Evolutionary conservation across 2,797 vertebrate genomes (phyloP), one percentile per base, ranked within the genome.

Genomic region (Tinamus major): DNA sequence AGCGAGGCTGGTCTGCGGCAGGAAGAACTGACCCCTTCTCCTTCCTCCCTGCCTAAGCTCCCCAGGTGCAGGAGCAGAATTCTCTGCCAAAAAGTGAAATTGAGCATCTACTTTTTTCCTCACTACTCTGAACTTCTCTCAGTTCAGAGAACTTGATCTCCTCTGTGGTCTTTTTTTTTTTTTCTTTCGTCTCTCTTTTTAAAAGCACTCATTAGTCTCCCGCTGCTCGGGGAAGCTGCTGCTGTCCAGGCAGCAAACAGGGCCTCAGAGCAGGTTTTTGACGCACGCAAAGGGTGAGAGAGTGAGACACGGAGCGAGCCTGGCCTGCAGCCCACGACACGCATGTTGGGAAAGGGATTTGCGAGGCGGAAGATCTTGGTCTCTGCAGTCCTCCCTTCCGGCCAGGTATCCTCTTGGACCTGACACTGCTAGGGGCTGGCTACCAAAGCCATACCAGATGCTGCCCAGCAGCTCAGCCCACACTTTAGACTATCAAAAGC

Each of bases 381-480:
- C 79, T 33, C 51, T 16, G 65, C 37, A 15, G 62, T 82, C 41
- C 74, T 84, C 61, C 33, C 62, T 68, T 56, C 19, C 10, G 14
- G 51, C 46, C 78, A 49, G 55, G 48, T 55, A 29, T 18, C 29
- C n/a, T 76, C 15, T 27, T 49, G 53, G 44, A 39, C 9, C 11
- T 10, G 29, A 17, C 63, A 21, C 48, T 58, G 55, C 44, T 49
- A 61, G 63, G 46, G 44, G 14, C 17, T 42, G 69, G 41, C 53
- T 67, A 48, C 8, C 78, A 67, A 75, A 91, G 82, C 69, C 41
- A 21, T 4, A 10, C 48, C 84, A 87, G 58, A 49, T 42, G 68
- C 89, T 85, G 81, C 69, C 92, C 81, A 69, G 82, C 46, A 92
- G 79, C 72, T 94, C 86, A 80, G 92, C 65, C 29, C 84, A 82